Base-by-base conservation (phyloP, 2,888 invertebrate species). In the Caenorhabditis drosophilae region DNA sequence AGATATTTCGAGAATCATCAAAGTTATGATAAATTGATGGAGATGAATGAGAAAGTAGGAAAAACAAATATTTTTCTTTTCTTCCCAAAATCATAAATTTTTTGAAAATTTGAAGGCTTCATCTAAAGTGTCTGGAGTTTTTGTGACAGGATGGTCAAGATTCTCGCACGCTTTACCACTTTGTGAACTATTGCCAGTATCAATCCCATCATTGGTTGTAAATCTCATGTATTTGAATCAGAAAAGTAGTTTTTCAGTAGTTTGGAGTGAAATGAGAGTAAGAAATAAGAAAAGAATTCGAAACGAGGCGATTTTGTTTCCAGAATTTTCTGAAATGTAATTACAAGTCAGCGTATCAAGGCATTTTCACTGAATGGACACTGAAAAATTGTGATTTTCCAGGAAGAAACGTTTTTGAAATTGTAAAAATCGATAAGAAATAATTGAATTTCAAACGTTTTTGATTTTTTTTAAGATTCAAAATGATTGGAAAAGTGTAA, bases 1-100 rank as follows among this genome's bases (percentile, higher is more conserved):
- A 87, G 89, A 50, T 90, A 92, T 77, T 85, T 90, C 50, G 86
- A 87, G 49, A 92, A 92, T 82, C 89, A 91, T 81, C 86, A 88
- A 44, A 87, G 88, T 7, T 92, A 92, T 91, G 82, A 91, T 79
- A 58, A 70, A n/a, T 69, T 84, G 12, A 60, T 66, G 59, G 59
- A 56, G 31, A 15, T 48, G 1, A 53, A 66, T 38, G 44, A 27
- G 22, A 53, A 56, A 4, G 55, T 26, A 6, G 25, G n/a, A 16
- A 26, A 23, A 35, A 48, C n/a, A n/a, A n/a, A n/a, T n/a, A n/a
- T n/a, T n/a, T n/a, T 41, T 41, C 22, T 12, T 41, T 15, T 7
- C 9, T 41, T 2, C 16, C 9, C 11, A 41, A n/a, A 41, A 12
- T 16, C 18, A 41, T 20, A 41, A 16, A 41, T 22, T 16, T n/a